Percentiles rank a stretch among this genome's conserved stretches.
These are phyloP conservation scores for Psittacus erithacus DNA, from an alignment of 2,113 vertebrate genomes.

Conservation along the genomic window DNA sequence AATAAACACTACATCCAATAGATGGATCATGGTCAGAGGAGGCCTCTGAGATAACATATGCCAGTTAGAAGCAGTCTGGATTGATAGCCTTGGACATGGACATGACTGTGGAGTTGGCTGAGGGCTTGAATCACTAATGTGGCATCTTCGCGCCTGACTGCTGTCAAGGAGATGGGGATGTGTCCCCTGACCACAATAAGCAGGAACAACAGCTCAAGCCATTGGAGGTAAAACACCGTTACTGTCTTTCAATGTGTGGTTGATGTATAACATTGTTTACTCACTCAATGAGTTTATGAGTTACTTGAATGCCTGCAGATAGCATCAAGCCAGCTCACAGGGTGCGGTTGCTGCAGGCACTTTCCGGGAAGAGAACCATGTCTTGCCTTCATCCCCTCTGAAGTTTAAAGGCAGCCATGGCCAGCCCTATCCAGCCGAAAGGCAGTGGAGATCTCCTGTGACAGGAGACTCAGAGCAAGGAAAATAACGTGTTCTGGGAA, in stretches of 20 bases:
- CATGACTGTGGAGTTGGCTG: background rate
- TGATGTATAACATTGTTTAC: background rate
- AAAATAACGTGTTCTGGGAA: background rate
- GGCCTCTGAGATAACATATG: background rate
- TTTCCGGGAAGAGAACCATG: background rate
- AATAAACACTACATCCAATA: background rate
- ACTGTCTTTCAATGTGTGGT: background rate
- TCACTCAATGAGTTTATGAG: background rate
- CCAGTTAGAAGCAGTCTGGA: background rate
- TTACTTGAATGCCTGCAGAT: slow-evolving; percentile 12
- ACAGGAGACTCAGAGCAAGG: background rate
- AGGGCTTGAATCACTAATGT: background rate
- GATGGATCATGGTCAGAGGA: background rate
- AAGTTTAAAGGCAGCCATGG: background rate
- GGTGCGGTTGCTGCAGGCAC: slow-evolving; percentile 12
- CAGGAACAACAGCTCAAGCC: background rate
- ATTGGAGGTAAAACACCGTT: background rate
- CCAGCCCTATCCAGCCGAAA: background rate
- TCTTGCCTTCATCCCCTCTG: background rate
- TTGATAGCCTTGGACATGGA: background rate
- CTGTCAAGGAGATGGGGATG: background rate
- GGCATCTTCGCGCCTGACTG: background rate
- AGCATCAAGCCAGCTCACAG: background rate
- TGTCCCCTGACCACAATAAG: background rate
- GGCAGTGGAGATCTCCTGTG: background rate